Conservation (phyloP, 2,113 vertebrate species). For the Ammodytes marinus region DNA sequence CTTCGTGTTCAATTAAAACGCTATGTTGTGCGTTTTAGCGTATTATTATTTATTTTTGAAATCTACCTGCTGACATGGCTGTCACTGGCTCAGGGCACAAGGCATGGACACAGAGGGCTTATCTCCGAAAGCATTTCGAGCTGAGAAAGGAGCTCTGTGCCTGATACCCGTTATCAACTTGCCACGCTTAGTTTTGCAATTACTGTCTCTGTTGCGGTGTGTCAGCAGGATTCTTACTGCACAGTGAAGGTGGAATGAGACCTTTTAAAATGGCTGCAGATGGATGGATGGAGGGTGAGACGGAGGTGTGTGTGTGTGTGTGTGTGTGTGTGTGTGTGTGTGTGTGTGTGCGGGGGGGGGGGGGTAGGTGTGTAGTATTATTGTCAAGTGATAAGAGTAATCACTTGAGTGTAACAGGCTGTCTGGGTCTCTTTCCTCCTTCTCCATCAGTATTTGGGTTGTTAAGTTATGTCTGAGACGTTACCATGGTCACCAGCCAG, state of each 20-base stretch:
- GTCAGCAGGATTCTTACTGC: conserved; percentile 1
- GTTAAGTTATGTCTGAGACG: conserved; percentile 46
- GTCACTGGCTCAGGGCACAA: conserved; percentile 23
- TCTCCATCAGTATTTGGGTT: conserved; percentile 4
- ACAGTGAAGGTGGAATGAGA: background rate
- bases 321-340: background rate
- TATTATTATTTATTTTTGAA: background rate
- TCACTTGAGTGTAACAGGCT: conserved; percentile 42
- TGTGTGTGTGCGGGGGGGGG: background rate
- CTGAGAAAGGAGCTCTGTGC: background rate
- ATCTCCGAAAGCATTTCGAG: conserved; percentile 56
- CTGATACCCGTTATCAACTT: conserved; percentile 18
- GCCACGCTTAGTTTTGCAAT: background rate
- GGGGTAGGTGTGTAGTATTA: conserved; percentile 26
- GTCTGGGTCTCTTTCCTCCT: conserved; percentile 26
- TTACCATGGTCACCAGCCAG: conserved; percentile 68
- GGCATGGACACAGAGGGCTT: conserved; percentile 24
- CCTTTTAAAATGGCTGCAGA: conserved; percentile 4
- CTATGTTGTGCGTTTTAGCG: conserved; percentile 39
- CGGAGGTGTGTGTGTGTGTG: background rate
- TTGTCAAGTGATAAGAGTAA: conserved; percentile 57
- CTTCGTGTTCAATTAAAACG: conserved; percentile 58
- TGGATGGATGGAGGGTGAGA: conserved; percentile 4
- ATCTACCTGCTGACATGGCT: conserved; percentile 55
- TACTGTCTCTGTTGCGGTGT: conserved; percentile 5